Percentiles rank a stretch among this genome's conserved stretches.
These are phyloP conservation scores for Phyllostomus hastatus DNA, from an alignment of 2,113 vertebrate species.

Conservation along the genomic window DNA sequence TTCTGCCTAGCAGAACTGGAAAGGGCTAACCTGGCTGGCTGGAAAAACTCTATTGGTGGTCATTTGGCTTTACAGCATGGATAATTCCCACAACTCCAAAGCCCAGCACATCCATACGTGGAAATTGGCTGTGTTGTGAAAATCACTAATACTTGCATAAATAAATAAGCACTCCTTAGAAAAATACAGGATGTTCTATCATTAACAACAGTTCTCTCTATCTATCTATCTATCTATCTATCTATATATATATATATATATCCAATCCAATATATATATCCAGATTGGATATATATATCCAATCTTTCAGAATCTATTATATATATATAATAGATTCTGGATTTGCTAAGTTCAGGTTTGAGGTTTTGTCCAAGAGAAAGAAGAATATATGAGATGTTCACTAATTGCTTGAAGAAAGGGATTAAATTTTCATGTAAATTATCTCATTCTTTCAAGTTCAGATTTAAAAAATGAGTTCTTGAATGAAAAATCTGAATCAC, in stretches of 20 bases:
- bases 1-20: neutral
- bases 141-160: neutral
- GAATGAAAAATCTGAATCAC: neutral
- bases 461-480: neutral
- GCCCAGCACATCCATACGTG: neutral
- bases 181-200: neutral
- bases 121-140: neutral
- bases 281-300: no score
- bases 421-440: neutral
- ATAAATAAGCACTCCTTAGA: neutral
- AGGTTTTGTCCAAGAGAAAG: neutral
- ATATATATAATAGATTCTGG: neutral
- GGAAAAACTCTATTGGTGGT: neutral
- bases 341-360: neutral
- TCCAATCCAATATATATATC: no score
- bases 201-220: neutral
- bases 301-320: no score
- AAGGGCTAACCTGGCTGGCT: neutral
- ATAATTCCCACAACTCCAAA: neutral
- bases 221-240: no score
- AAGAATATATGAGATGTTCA: neutral
- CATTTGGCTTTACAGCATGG: neutral
- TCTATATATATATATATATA: neutral
- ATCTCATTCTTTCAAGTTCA: conserved; percentile 23
- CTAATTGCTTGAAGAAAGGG: neutral